These are phyloP conservation scores for Pagrus major DNA, from an alignment of 2,113 vertebrate genomes.

Conservation along the genomic window DNA sequence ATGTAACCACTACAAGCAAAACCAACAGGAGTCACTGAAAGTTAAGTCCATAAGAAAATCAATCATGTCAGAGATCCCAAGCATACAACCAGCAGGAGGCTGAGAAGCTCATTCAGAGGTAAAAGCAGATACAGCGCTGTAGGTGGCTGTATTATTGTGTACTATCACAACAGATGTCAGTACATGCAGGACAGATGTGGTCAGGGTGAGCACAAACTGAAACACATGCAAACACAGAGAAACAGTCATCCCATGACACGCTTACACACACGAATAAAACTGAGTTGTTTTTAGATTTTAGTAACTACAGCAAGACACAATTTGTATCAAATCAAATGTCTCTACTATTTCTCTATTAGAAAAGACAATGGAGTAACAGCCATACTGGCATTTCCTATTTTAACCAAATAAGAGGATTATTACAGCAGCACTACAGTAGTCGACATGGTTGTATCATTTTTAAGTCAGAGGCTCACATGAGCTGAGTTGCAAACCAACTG, in stretches of 20 bases:
- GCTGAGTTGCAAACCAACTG: slow-evolving; percentile 8
- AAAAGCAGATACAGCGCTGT: background rate
- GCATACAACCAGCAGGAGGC: slow-evolving; percentile 1
- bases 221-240: slow-evolving; percentile 15
- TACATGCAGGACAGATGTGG: slow-evolving; percentile 19
- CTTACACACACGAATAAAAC: background rate
- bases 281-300: no score
- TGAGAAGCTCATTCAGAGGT: background rate
- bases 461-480: no score
- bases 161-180: slow-evolving; percentile 14
- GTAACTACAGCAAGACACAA: background rate
- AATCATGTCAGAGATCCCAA: background rate
- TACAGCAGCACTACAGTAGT: background rate
- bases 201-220: background rate
- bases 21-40: slow-evolving; percentile 7
- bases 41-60: background rate
- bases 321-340: background rate
- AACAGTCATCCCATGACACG: background rate
- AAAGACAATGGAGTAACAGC: background rate
- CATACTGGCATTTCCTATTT: background rate
- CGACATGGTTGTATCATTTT: background rate
- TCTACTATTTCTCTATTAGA: background rate
- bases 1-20: slow-evolving; percentile 53
- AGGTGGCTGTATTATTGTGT: background rate
- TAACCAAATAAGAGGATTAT: background rate